Conservation (phyloP, 1,140 invertebrate species). For the Cotesia chilonis region DNA sequence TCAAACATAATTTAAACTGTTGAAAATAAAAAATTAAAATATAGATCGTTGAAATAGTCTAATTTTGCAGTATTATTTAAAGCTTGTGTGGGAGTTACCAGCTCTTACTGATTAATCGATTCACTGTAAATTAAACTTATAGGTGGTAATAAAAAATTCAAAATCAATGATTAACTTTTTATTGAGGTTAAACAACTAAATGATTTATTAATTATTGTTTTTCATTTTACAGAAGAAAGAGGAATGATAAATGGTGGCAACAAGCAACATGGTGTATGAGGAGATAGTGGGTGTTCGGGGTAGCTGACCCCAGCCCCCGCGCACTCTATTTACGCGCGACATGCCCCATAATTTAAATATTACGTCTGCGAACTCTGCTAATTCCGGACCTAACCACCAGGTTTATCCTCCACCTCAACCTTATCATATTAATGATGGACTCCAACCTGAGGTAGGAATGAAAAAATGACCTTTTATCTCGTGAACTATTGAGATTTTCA, state of each 20-base stretch:
- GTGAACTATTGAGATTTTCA: no score
- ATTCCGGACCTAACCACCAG: constrained; percentile 62
- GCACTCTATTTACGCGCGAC: constrained; percentile 61
- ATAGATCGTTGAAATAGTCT: background rate
- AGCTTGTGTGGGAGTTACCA: no score
- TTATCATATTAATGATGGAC: constrained; percentile 52
- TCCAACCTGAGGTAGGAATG: constrained; percentile 57
- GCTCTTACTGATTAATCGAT: background rate
- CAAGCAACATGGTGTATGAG: constrained; percentile 65
- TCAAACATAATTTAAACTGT: no score
- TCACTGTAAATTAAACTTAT: background rate
- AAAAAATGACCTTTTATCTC: no score
- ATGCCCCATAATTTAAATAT: constrained; percentile 63
- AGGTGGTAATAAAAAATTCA: background rate
- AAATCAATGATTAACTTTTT: background rate
- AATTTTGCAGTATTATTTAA: no score
- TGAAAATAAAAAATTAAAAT: constrained; percentile 2
- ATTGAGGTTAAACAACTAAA: background rate
- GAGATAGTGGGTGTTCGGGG: constrained; percentile 63
- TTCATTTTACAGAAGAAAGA: constrained; percentile 38
- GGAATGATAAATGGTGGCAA: constrained; percentile 60
- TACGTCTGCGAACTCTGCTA: constrained; percentile 59
- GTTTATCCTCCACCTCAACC: constrained; percentile 66
- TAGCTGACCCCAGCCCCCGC: constrained; percentile 67
- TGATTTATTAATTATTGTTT: no score